Base-by-base conservation (phyloP, 2,797 vertebrate genomes). In the Phataginus tricuspis region DNA sequence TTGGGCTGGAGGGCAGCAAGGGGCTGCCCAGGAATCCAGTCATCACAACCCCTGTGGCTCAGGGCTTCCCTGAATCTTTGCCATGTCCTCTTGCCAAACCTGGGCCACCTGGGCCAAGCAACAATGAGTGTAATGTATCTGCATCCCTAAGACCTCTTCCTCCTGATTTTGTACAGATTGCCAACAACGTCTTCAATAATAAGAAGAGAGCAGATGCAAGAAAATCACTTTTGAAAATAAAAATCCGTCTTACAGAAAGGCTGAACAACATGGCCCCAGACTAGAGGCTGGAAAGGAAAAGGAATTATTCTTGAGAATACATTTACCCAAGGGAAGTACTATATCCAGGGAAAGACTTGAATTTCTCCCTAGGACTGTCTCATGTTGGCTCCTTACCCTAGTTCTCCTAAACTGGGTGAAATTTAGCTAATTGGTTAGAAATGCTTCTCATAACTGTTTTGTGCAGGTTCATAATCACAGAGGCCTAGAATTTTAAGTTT, bases 351-450 rank as follows among this genome's bases (percentile, higher is more conserved):
- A 61, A 80, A 87, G 80, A 64, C 10, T 6, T 78, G 2, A 3
- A 49, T 27, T 66, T 74, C 63, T 34, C 25, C 49, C 12, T 27
- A 42, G 21, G 25, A 15, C 1, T 1, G n/a, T 68, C 42, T 84
- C 18, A 12, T 15, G 1, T 49, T 49, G 39, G 34, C 34, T 78
- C n/a, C n/a, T 31, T 31, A 77, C 37, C 55, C 19, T 69, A 78
- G 1, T 18, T 57, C 31, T 91, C 37, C 64, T 69, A 86, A 89
- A 51, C 2, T 2, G 74, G 39, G 3, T 25, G 31, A 82, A 79
- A 86, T 71, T 93, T 64, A 94, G 80, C 37, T 69, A 39, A n/a
- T 13, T 64, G 21, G 55, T 59, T 87, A 92, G 42, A 91, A 88
- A 94, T 79, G 12, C 7, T 87, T 88, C 69, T 13, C 15, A 37